Base-by-base conservation (phyloP, 2,113 vertebrate genomes). In the Myrmecophaga tridactyla region DNA sequence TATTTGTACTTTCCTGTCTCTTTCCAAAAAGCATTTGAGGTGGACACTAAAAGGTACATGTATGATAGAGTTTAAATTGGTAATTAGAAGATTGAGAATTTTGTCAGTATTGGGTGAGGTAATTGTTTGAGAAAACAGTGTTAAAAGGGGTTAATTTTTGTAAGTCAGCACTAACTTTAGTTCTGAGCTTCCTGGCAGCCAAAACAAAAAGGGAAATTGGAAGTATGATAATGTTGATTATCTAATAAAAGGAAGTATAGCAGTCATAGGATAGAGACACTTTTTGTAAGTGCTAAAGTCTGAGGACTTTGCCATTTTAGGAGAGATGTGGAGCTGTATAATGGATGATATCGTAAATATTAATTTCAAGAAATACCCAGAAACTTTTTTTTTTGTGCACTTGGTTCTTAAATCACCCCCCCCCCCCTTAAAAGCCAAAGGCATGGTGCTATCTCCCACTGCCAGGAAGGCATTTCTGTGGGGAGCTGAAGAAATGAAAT, bases 1-100 rank as follows among this genome's bases (percentile, higher is more conserved):
- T 76, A 72, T 86, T 93, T 93, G 58, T 96, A 46, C 27, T 36
- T 94, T 92, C 6, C 72, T 92, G 72, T 53, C 18, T 95, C 48
- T 78, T 85, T 86, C 70, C 62, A 75, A 21, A 93, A 77, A 67
- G 76, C 46, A 77, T 75, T 86, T 58, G 72, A 87, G 39, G 43
- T 60, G 27, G 51, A 20, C 39, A 17, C 62, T 11, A 23, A 23
- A 73, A 93, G 76, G 13, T 39, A 58, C 41, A 13, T 20, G 43
- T 62, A 25, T 60, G 48, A 31, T 48, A 25, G n/a, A 39, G 17
- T 25, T 84, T 87, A 36, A 31, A 56, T 15, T 69, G 41, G 14
- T 46, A 72, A 51, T 58, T n/a, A 60, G 53, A 73, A 25, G 53
- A 73, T 60, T 31, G 62, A 48, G 89, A 86, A 21, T 56, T 43